A percentile compares a stretch with the other conserved stretches of the same genome.
phyloP scores from a whole-genome alignment of 2,113 vertebrate genomes.

The Ctenodactylus gundi region DNA sequence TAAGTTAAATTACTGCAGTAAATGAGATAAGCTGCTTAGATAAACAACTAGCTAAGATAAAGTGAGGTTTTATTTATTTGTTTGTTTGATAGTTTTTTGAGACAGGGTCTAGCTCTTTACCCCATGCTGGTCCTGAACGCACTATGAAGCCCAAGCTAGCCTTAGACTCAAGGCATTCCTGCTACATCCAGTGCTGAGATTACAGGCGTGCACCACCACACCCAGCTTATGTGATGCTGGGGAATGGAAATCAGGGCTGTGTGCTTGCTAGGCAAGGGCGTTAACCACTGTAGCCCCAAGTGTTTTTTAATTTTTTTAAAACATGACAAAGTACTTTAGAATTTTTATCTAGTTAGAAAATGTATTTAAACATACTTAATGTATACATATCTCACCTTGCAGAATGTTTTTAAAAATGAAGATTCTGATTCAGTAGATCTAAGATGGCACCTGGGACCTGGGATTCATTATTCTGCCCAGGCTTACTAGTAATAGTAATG shows the following conservation, averaged over 20 bases:
- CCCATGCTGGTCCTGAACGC: too few species aligned
- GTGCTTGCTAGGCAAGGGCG: too few species aligned
- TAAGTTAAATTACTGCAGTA: background rate
- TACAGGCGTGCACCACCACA: too few species aligned
- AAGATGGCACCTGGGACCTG: background rate
- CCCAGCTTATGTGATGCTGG: too few species aligned
- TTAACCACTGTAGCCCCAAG: too few species aligned
- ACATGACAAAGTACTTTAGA: background rate
- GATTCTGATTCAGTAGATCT: background rate
- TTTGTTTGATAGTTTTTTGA: too few species aligned
- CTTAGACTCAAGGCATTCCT: too few species aligned
- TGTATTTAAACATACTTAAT: background rate
- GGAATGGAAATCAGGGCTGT: too few species aligned
- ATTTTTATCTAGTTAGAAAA: background rate
- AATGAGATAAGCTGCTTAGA: background rate
- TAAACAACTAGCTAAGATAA: background rate
- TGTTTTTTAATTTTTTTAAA: background rate
- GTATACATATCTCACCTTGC: background rate
- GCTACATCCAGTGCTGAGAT: too few species aligned
- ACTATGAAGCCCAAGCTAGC: too few species aligned
- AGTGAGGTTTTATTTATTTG: too few species aligned
- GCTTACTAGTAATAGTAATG: background rate
- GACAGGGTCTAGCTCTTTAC: too few species aligned
- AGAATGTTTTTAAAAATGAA: background rate
- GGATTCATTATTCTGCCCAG: background rate